phyloP scores from a whole-genome alignment of 2,888 invertebrate species.

The Drepana falcataria region DNA sequence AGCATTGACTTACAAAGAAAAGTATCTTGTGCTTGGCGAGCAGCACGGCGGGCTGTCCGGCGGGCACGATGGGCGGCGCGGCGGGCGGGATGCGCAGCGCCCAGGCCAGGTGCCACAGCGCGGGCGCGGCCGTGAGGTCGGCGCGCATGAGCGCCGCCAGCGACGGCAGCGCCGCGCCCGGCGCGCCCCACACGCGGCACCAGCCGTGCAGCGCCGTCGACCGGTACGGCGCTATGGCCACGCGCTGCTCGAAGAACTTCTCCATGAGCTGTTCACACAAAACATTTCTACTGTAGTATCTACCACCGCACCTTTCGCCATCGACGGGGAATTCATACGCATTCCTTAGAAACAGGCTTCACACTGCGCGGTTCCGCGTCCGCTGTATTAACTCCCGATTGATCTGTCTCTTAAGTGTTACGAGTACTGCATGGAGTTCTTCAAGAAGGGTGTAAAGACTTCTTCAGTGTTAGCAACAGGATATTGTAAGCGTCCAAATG shows the following conservation, averaged over 20 bases:
- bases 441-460: no score
- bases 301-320: background rate
- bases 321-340: no score
- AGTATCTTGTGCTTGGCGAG: slow-evolving; percentile 92
- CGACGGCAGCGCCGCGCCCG: slow-evolving; percentile 92
- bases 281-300: no score
- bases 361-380: no score
- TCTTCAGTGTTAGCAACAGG: no score
- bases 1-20: slow-evolving; percentile 86
- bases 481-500: no score
- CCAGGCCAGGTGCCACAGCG: slow-evolving; percentile 94
- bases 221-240: slow-evolving; percentile 93
- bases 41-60: slow-evolving; percentile 92
- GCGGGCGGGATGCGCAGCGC: slow-evolving; percentile 95
- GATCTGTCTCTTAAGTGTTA: no score
- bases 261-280: slow-evolving; percentile 85
- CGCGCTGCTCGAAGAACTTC: slow-evolving; percentile 94
- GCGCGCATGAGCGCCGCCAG: slow-evolving; percentile 91
- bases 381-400: no score
- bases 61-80: slow-evolving; percentile 92
- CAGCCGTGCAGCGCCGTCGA: slow-evolving; percentile 93
- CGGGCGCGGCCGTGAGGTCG: slow-evolving; percentile 73
- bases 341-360: no score
- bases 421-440: no score
- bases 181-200: slow-evolving; percentile 89